Evolutionary conservation across 1,140 invertebrate species (phyloP).

Genomic region (Drosophila teissieri): DNA sequence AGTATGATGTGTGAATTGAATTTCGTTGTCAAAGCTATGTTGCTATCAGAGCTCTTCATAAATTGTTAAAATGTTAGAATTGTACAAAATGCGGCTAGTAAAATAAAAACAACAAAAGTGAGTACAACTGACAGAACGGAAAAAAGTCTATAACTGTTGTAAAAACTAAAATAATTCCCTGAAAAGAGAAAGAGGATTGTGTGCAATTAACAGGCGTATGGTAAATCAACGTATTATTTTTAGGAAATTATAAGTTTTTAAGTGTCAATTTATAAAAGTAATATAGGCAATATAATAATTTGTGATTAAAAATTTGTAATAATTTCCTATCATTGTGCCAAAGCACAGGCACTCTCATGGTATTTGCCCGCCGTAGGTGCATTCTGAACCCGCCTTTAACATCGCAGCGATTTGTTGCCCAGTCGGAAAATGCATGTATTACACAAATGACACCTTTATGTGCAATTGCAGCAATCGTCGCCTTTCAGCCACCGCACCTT

Average conservation of each 20-base stretch:
- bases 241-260: no score
- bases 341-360: constrained; percentile 50
- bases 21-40: constrained; percentile 78
- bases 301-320: not conserved
- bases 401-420: constrained; percentile 67
- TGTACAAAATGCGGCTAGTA: constrained; percentile 51
- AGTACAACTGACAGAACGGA: constrained; percentile 36
- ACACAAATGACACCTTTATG: constrained; percentile 82
- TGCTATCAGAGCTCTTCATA: constrained; percentile 62
- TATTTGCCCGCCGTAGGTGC: constrained; percentile 40
- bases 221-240: no score
- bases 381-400: constrained; percentile 46
- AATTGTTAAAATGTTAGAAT: constrained; percentile 78
- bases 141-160: constrained; percentile 52
- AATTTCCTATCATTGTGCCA: constrained; percentile 17
- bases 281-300: no score
- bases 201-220: not conserved
- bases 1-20: constrained; percentile 75
- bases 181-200: constrained; percentile 28
- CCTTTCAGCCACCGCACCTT: constrained; percentile 9
- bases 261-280: no score
- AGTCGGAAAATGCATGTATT: constrained; percentile 76
- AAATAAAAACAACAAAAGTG: constrained; percentile 51
- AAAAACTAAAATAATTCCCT: constrained; percentile 61
- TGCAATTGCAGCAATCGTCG: constrained; percentile 52